A percentile compares a stretch with the other conserved stretches of the same genome.
These are phyloP conservation scores for Dendrophyllia cribrosa DNA, from an alignment of 64 coral and sea anemone genomes.

Conservation along the genomic window DNA sequence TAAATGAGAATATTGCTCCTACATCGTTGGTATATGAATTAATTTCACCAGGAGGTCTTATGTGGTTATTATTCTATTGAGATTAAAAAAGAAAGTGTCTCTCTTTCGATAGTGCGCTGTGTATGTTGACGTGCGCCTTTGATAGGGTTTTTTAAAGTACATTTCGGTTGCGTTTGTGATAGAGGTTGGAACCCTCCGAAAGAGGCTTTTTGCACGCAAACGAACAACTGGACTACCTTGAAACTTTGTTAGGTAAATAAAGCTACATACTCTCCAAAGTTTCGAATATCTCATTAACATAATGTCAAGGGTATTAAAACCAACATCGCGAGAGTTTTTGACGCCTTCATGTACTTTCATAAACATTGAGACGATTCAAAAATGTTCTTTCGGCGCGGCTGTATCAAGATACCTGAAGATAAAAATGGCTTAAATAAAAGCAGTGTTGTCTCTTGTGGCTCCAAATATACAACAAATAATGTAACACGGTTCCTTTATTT, in stretches of 20 bases:
- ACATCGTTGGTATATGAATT: neutral
- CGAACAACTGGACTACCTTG: neutral
- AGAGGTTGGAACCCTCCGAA: neutral
- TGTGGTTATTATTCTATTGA: neutral
- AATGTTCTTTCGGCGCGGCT: neutral
- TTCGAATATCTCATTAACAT: neutral
- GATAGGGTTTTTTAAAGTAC: neutral
- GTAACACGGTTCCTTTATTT: neutral
- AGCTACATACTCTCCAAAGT: neutral
- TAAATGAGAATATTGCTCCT: slow-evolving; percentile 5
- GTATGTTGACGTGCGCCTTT: neutral
- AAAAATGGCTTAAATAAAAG: neutral
- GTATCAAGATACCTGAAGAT: too few relatives aligned
- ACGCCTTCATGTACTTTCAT: neutral
- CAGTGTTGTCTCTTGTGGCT: neutral
- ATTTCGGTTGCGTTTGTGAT: neutral
- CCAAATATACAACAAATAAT: neutral
- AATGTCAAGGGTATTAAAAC: neutral
- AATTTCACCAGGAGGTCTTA: neutral
- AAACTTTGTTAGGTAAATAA: slow-evolving; percentile 6
- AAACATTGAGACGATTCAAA: neutral
- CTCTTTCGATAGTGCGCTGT: neutral
- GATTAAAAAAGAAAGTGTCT: neutral
- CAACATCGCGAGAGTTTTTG: neutral
- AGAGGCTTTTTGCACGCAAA: neutral